Base-by-base conservation (phyloP, 2,888 invertebrate genomes). In the Acrobasis repandana region DNA sequence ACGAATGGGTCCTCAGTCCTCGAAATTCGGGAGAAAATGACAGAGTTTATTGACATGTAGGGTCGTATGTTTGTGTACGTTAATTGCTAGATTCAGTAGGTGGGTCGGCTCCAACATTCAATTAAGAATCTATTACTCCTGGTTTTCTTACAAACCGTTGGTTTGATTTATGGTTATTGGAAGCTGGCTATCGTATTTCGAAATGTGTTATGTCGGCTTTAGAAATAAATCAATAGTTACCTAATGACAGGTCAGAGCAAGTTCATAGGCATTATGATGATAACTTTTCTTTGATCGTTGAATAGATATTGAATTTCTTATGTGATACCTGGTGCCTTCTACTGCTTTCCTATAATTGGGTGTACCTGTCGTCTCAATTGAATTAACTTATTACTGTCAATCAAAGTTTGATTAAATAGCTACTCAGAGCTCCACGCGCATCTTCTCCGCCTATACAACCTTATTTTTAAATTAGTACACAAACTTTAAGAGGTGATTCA, bases 11-110 rank as follows among this genome's bases (percentile, higher is more conserved):
- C n/a, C 36, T 9, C 18, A 34, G 6, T 58, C 36, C 20, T 60
- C 61, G 61, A 63, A 52, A 65, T 64, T 64, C 58, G 38, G 50
- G 61, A 61, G 63, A 52, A 60, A 57, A 50, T 47, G 28, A 15
- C 52, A 57, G 56, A 64, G 64, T 68, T 70, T 68, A 68, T 68
- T 54, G 66, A 59, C 56, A 49, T 38, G 46, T 57, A 59, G 62
- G 63, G 65, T 52, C 20, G 28, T 60, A 61, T 62, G 60, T 63
- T 63, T 58, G 49, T 54, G 46, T 34, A 61, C 28, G 16, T 43
- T 60, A 52, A 52, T 60, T 52, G 60, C 34, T 48, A 58, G 38
- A 51, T 54, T 47, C 50, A 34, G 49, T 49, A 65, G 56, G 61
- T 63, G 60, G 61, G 49, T 61, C 62, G 62, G 63, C 36, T 43